Conservation (phyloP, 2,113 vertebrate species). For the Pseudolaguvia tuberculata region DNA sequence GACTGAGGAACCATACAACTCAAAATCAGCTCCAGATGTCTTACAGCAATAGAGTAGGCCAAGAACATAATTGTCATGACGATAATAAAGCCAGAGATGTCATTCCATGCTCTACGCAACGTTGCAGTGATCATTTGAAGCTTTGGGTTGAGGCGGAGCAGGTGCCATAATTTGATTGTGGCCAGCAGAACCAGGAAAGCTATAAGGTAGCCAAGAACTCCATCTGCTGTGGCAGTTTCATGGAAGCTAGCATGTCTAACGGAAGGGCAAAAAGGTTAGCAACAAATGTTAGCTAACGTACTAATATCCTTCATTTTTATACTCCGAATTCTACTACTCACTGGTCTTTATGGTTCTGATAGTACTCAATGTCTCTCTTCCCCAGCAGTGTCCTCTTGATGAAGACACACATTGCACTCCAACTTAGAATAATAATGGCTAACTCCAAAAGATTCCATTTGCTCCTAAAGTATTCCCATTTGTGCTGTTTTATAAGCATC, state of each 20-base stretch:
- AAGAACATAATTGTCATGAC: conserved; percentile 87
- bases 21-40: conserved; percentile 37
- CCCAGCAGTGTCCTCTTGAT: conserved; percentile 44
- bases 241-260: conserved; percentile 81
- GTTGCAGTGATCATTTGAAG: conserved; percentile 89
- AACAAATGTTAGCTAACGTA: background rate
- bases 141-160: conserved; percentile 90
- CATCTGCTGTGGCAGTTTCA: conserved; percentile 82
- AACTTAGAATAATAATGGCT: conserved; percentile 47
- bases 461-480: conserved; percentile 40
- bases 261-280: conserved; percentile 4
- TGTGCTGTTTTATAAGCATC: conserved; percentile 35
- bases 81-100: conserved; percentile 86
- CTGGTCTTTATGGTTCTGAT: conserved; percentile 43
- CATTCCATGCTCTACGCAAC: conserved; percentile 83
- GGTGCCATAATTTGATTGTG: conserved; percentile 91
- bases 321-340: conserved; percentile 9
- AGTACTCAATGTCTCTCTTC: conserved; percentile 36
- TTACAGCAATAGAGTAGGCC: conserved; percentile 86
- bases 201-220: conserved; percentile 85
- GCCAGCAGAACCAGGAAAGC: conserved; percentile 89
- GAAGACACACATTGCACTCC: conserved; percentile 40
- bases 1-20: too few species aligned
- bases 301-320: background rate
- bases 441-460: conserved; percentile 47